Base-by-base conservation (phyloP, 1,140 invertebrate genomes). In the Drosophila ohnishii region DNA sequence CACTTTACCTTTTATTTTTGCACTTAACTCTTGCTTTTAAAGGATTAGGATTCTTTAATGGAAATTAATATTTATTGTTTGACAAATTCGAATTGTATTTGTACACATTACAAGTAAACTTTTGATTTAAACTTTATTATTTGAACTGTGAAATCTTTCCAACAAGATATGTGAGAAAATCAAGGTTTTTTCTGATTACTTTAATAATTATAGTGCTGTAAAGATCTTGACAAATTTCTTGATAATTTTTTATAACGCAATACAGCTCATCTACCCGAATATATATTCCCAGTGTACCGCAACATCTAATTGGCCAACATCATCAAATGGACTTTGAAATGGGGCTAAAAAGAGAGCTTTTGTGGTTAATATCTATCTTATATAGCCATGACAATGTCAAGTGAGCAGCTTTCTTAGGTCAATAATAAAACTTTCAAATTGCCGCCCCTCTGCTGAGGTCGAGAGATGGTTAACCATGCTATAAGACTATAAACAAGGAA, bases 331-430 rank as follows among this genome's bases (percentile, higher is more conserved):
- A 59, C 51, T 71, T 59, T 70, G 30, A 69, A 48, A 50, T 35
- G n/a, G 9, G 5, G 66, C 42, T 35, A 39, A 28, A 39, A 56
- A 13, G 32, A 39, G 11, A 50, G 51, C 51, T 71, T 70, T 50
- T 35, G 42, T 47, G 35, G 28, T 5, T 22, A 34, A 34, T 25
- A 64, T 45, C 25, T 48, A 16, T 40, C 34, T 48, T 25, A 32
- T 39, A 47, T 37, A 28, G 35, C 40, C 28, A 39, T 28, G 42
- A 39, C 25, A 57, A 42, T 32, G 64, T 30, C 42, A 48, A 71
- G 28, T 40, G 66, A 37, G 44, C 51, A 66, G 67, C 67, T 71
- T 48, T 71, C 44, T 48, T 58, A 70, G 50, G 70, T 57, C 16
- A 57, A 64, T 25, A 74, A 28, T 62, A 39, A 37, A 63, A 69